phyloP scores from a whole-genome alignment of 1,140 invertebrate species.

The Zaprionus vittiger region DNA sequence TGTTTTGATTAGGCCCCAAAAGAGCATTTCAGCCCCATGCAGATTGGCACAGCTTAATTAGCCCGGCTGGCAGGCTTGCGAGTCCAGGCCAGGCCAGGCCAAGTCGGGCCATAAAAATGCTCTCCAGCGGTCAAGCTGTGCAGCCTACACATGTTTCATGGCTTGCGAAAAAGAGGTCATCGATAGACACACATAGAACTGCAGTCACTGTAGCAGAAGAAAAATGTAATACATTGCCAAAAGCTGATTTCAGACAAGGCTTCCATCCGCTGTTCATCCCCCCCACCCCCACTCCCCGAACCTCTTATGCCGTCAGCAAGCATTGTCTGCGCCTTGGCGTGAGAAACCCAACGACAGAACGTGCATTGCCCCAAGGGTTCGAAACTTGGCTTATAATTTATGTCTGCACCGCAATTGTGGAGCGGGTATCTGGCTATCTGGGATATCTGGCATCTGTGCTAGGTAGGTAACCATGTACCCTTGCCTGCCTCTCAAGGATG shows the following conservation, averaged over 20 bases:
- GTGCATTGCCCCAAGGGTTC: slow-evolving; percentile 70
- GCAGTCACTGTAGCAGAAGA: slow-evolving; percentile 17
- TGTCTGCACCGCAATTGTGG: slow-evolving; percentile 59
- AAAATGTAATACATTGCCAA: slow-evolving; percentile 43
- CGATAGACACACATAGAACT: slow-evolving; percentile 61
- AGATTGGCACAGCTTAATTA: slow-evolving; percentile 78
- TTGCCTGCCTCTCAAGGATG: slow-evolving; percentile 64
- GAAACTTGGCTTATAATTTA: slow-evolving; percentile 73
- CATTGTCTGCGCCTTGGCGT: slow-evolving; percentile 37
- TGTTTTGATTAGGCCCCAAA: slow-evolving; percentile 55
- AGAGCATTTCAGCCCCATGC: slow-evolving; percentile 48
- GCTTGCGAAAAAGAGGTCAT: slow-evolving; percentile 64
- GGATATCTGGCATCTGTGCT: slow-evolving; percentile 4
- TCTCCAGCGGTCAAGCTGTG: slow-evolving; percentile 34
- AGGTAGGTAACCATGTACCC: slow-evolving; percentile 26
- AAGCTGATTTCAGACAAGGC: slow-evolving; percentile 50
- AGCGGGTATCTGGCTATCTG: slow-evolving; percentile 37
- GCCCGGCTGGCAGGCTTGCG: slow-evolving; percentile 31
- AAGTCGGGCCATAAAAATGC: slow-evolving; percentile 42
- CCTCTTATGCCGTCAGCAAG: neutral
- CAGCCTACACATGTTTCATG: slow-evolving; percentile 64
- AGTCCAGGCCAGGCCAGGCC: slow-evolving; percentile 37
- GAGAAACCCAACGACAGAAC: slow-evolving; percentile 66
- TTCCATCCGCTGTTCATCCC: neutral
- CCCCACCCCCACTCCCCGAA: too few species aligned